These are phyloP conservation scores for Champsocephalus esox DNA, from an alignment of 2,797 vertebrate genomes.

Conservation along the genomic window DNA sequence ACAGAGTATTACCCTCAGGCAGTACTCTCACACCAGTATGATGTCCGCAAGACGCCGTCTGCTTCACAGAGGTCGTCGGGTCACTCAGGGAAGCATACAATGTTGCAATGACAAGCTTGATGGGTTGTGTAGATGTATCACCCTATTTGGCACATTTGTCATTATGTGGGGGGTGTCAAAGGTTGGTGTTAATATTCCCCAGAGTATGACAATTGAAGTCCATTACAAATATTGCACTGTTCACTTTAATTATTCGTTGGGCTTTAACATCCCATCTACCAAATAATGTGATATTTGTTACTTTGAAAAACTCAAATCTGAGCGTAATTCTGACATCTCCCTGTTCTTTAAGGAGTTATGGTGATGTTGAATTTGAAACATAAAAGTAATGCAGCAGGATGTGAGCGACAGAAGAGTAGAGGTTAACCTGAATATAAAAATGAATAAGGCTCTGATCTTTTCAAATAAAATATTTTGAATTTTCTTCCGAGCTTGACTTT, in stretches of 20 bases:
- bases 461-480: conserved; percentile 28
- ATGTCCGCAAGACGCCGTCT: conserved; percentile 38
- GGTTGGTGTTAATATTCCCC: not conserved
- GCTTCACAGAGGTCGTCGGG: conserved; percentile 51
- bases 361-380: conserved; percentile 8
- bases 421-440: not conserved
- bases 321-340: too few species aligned
- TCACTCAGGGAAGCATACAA: conserved; percentile 26
- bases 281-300: not conserved
- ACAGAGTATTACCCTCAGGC: conserved; percentile 47
- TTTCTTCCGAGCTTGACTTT: conserved; percentile 18
- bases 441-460: conserved; percentile 15
- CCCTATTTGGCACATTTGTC: conserved; percentile 1
- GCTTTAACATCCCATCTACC: not conserved
- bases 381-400: not conserved
- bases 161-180: not conserved
- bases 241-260: not conserved
- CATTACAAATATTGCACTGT: not conserved
- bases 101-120: not conserved
- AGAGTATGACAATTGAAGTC: not conserved
- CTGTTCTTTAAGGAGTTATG: not conserved
- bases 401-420: not conserved
- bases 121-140: conserved; percentile 12
- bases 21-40: conserved; percentile 35
- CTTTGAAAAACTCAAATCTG: too few species aligned